Evolutionary conservation across 1,140 invertebrate species (phyloP), one percentile per base, ranked within the genome.

Genomic region (Drosophila saltans): DNA sequence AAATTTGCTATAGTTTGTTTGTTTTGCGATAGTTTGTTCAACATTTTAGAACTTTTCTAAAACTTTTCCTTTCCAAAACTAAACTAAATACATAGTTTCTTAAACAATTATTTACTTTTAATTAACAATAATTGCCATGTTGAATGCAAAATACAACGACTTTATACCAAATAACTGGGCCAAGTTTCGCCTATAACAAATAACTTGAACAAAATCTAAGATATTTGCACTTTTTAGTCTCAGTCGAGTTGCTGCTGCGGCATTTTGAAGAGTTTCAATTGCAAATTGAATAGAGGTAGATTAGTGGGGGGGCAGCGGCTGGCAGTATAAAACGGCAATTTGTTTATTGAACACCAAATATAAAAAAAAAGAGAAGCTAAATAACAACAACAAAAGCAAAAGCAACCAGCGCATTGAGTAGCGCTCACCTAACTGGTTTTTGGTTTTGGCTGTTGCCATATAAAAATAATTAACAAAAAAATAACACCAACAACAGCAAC

Each of bases 371-470:
- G 55, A 55, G 36, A 62, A 39, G 39, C 45, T 40, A 58, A 66
- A 21, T 24, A 52, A 2, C 52, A 58, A 28, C 43, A 65, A 59
- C 62, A 66, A 56, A 40, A 55, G 21, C 61, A 52, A 2, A 45
- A 58, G 26, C 43, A 65, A 59, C 62, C 66, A 30, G 28, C 4
- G 55, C 40, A 55, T 60, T 62, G 78, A 58, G 66, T 69, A 36
- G 56, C 57, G 68, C 78, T 75, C 69, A 56, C 82, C 82, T 76
- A 85, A 85, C 82, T 82, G 82, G 82, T 85, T 85, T 86, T 61
- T 65, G 78, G 57, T 55, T 73, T 73, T 85, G 43, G 64, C 75
- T 66, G 72, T 80, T 65, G 45, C 45, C 45, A 52, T 52, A 52
- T 52, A 26, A 52, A 78, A 78, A 75, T 78, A 78, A 71, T 78